Conservation (phyloP, 2,113 vertebrate genomes). For the Rhinoderma darwinii region DNA sequence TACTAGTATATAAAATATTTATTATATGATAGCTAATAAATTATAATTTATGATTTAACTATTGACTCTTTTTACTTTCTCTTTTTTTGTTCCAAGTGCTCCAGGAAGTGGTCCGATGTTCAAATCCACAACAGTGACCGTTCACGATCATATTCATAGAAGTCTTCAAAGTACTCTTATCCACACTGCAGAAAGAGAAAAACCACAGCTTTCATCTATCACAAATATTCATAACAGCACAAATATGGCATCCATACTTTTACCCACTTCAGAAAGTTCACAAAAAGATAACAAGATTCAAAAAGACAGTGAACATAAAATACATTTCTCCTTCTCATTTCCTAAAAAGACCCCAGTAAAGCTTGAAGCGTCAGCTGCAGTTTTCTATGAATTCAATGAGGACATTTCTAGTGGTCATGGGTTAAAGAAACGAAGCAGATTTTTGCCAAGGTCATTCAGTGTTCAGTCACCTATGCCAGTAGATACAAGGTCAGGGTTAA, state of each 20-base stretch:
- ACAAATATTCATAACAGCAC: constrained; percentile 59
- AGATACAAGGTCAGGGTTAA: constrained; percentile 67
- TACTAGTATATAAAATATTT: background rate
- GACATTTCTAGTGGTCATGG: constrained; percentile 72
- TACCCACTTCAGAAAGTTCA: constrained; percentile 62
- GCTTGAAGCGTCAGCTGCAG: constrained; percentile 85
- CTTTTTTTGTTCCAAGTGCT: constrained; percentile 73
- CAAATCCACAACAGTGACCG: constrained; percentile 87
- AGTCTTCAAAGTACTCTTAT: constrained; percentile 61
- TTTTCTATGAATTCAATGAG: constrained; percentile 82
- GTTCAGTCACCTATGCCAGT: constrained; percentile 64
- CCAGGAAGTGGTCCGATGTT: constrained; percentile 91
- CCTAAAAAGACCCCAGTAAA: constrained; percentile 83
- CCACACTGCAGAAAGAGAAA: constrained; percentile 63
- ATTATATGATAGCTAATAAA: background rate
- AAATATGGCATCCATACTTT: constrained; percentile 53
- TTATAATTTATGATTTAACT: background rate
- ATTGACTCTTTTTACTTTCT: constrained; percentile 1
- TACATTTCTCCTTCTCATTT: constrained; percentile 87
- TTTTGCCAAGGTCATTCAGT: constrained; percentile 69
- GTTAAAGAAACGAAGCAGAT: constrained; percentile 74
- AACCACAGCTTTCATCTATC: constrained; percentile 59
- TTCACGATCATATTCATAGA: constrained; percentile 72
- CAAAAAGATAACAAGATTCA: constrained; percentile 62
- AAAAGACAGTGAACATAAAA: constrained; percentile 73